Percentiles rank a stretch among this genome's conserved stretches.
Evolutionary conservation across 1,140 invertebrate genomes (phyloP).

Genomic region (Drosophila cardini): DNA sequence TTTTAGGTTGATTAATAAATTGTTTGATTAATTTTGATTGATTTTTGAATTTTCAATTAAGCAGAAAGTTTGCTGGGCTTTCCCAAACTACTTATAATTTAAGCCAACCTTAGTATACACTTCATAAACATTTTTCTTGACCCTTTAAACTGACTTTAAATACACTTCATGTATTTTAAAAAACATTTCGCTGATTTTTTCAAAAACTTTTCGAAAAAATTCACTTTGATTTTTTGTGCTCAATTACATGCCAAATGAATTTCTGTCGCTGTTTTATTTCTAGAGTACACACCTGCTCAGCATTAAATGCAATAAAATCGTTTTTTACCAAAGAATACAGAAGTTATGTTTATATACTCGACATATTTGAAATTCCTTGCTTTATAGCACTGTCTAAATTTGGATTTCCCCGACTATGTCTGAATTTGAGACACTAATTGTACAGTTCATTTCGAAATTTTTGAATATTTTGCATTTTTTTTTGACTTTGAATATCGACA

Average conservation of each 20-base stretch:
- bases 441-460: slow-evolving; percentile 4
- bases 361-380: too few relatives aligned
- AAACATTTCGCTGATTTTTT: slow-evolving; percentile 49
- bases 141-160: too few relatives aligned
- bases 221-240: slow-evolving; percentile 48
- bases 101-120: too few relatives aligned
- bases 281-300: slow-evolving; percentile 18
- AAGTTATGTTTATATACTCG: too few relatives aligned
- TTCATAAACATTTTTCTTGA: too few relatives aligned
- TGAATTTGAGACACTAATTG: not conserved
- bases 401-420: not conserved
- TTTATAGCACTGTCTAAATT: not conserved
- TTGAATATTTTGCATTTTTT: slow-evolving; percentile 39
- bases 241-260: slow-evolving; percentile 59
- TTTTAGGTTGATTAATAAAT: too few relatives aligned
- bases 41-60: too few relatives aligned
- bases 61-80: too few relatives aligned
- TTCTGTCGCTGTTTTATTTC: slow-evolving; percentile 18
- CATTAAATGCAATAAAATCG: not conserved
- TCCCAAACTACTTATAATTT: too few relatives aligned
- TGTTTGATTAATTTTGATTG: too few relatives aligned
- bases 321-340: too few relatives aligned
- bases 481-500: slow-evolving; percentile 54
- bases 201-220: slow-evolving; percentile 18
- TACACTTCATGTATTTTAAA: not conserved